Percentiles rank a stretch among this genome's conserved stretches.
Evolutionary conservation across 1,140 invertebrate genomes (phyloP).

Genomic region (Orussus abietinus): DNA sequence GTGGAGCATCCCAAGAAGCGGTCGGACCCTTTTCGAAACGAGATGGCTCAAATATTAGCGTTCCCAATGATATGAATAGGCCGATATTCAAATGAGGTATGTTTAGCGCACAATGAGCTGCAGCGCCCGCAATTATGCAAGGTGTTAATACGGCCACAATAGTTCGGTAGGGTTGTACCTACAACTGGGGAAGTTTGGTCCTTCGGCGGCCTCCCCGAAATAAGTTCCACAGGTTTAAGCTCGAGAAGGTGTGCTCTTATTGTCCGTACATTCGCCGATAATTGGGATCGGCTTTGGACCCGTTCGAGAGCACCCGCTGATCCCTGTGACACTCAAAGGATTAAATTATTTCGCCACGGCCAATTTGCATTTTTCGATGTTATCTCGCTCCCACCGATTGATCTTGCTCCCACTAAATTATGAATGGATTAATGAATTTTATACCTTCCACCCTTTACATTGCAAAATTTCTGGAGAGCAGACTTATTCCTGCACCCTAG

Average conservation of each 20-base stretch:
- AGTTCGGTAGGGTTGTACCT: slow-evolving; percentile 37
- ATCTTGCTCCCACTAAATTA: too few species aligned
- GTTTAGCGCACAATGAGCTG: slow-evolving; percentile 41
- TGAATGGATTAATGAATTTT: too few species aligned
- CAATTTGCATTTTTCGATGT: slow-evolving; percentile 35
- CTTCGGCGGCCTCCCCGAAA: slow-evolving; percentile 1
- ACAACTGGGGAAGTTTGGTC: slow-evolving; percentile 36
- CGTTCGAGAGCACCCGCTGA: slow-evolving; percentile 20
- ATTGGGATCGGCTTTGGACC: slow-evolving; percentile 33
- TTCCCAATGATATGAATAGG: slow-evolving; percentile 42
- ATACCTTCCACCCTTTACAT: too few species aligned
- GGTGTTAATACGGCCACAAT: slow-evolving; percentile 52
- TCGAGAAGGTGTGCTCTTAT: slow-evolving; percentile 34
- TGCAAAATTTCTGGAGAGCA: too few species aligned
- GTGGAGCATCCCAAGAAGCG: too few species aligned
- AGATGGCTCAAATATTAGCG: slow-evolving; percentile 36
- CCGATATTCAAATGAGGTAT: slow-evolving; percentile 50
- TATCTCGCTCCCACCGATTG: too few species aligned
- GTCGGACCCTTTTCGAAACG: slow-evolving; percentile 18
- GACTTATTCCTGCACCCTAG: too few species aligned
- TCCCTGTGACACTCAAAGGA: slow-evolving; percentile 2
- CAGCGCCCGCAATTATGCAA: slow-evolving; percentile 44
- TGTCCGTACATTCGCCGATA: slow-evolving; percentile 30
- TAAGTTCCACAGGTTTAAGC: slow-evolving; percentile 17
- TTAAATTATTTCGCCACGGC: slow-evolving; percentile 6